These are phyloP conservation scores for Arizona elegans DNA, from an alignment of 2,113 vertebrate genomes.

Conservation along the genomic window DNA sequence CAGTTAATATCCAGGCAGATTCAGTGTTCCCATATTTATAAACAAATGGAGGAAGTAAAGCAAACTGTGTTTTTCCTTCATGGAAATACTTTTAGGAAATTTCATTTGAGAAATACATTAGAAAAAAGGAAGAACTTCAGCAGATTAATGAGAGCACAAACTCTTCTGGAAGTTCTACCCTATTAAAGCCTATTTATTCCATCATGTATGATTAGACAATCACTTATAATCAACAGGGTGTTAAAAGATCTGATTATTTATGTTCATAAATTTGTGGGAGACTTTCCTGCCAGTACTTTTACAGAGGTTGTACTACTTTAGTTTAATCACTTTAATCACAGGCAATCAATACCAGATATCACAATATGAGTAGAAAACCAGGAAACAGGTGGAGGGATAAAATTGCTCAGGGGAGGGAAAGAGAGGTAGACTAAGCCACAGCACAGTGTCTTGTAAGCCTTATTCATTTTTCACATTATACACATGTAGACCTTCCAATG, in stretches of 20 bases:
- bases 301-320: conserved; percentile 35
- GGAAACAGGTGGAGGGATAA: conserved; percentile 25
- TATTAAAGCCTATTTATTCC: conserved; percentile 44
- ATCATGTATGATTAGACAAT: conserved; percentile 39
- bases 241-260: conserved; percentile 49
- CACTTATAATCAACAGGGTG: conserved; percentile 42
- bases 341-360: conserved; percentile 47
- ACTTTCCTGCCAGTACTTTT: conserved; percentile 43
- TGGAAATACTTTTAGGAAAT: conserved; percentile 40
- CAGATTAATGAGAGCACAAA: conserved; percentile 20
- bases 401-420: neutral
- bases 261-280: conserved; percentile 37
- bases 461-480: conserved; percentile 42
- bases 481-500: conserved; percentile 35
- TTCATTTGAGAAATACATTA: conserved; percentile 44
- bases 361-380: conserved; percentile 18
- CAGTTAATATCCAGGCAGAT: conserved; percentile 3
- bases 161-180: neutral
- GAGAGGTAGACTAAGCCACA: conserved; percentile 9
- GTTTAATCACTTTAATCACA: conserved; percentile 41
- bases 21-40: neutral
- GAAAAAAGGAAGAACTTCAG: neutral
- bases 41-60: conserved; percentile 5
- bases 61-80: conserved; percentile 29
- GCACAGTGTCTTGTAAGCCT: conserved; percentile 11